Evolutionary conservation across 2,113 vertebrate species (phyloP).

Genomic region (Plestiodon gilberti): DNA sequence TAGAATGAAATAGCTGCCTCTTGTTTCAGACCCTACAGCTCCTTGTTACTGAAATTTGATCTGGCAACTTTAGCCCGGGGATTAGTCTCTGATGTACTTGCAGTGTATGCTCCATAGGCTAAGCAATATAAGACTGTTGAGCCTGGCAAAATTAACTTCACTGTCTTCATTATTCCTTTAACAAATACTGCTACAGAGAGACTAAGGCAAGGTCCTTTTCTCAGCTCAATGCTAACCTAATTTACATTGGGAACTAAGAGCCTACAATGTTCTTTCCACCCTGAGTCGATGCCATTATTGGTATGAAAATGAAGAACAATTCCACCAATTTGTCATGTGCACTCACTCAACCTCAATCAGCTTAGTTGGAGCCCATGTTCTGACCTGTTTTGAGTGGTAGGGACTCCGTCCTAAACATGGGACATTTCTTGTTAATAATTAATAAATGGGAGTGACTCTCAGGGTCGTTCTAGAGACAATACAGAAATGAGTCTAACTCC

Average conservation of each 20-base stretch:
- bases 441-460: not conserved
- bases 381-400: not conserved
- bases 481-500: too few species aligned
- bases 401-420: not conserved
- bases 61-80: conserved; percentile 7
- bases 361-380: not conserved
- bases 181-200: conserved; percentile 48
- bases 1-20: not conserved
- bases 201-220: conserved; percentile 18
- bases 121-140: conserved; percentile 36
- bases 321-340: conserved; percentile 39
- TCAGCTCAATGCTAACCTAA: conserved; percentile 43
- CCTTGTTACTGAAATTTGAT: conserved; percentile 17
- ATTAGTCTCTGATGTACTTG: conserved; percentile 1
- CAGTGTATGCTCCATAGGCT: conserved; percentile 17
- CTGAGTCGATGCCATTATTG: conserved; percentile 35
- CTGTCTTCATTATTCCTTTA: conserved; percentile 43
- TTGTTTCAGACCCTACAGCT: not conserved
- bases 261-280: conserved; percentile 39
- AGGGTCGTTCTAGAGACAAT: not conserved
- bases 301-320: conserved; percentile 39
- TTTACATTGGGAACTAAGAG: conserved; percentile 50
- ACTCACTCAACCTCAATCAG: conserved; percentile 20
- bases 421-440: not conserved
- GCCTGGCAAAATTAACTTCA: conserved; percentile 35